Conservation (phyloP, 2,797 vertebrate genomes). For the Cyclopterus lumpus region DNA sequence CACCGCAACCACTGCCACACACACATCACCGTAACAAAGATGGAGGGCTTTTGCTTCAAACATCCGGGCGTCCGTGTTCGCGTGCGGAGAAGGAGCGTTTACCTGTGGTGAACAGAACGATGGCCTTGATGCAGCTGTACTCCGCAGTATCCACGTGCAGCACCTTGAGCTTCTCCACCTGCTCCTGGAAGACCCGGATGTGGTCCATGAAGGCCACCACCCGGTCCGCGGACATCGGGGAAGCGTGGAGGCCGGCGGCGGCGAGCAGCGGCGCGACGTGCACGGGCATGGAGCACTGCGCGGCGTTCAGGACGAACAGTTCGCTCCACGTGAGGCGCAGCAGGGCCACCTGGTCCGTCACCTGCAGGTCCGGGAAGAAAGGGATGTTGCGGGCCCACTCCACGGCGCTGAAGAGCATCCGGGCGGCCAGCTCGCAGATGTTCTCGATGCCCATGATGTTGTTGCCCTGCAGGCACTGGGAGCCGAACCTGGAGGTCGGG, state of each 20-base stretch:
- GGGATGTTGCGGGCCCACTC: conserved; percentile 98
- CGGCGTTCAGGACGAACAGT: conserved; percentile 96
- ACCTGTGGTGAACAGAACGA: conserved; percentile 98
- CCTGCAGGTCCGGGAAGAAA: conserved; percentile 97
- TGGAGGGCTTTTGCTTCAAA: not conserved
- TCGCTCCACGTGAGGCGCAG: conserved; percentile 97
- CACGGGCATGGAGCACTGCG: conserved; percentile 97
- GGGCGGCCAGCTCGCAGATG: conserved; percentile 97
- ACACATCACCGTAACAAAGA: not conserved
- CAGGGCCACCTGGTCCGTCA: conserved; percentile 96
- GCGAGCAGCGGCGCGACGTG: conserved; percentile 95
- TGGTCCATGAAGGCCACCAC: conserved; percentile 99
- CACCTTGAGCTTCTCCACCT: conserved; percentile 97
- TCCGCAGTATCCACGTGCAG: conserved; percentile 96
- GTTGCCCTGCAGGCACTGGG: conserved; percentile 95
- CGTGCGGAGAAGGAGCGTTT: conserved; percentile 25
- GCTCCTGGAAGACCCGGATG: conserved; percentile 98
- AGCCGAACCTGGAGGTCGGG: conserved; percentile 94
- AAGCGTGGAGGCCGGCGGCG: conserved; percentile 94
- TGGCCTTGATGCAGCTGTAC: conserved; percentile 97
- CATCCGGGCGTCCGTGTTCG: not conserved
- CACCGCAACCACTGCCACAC: not conserved
- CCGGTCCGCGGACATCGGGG: conserved; percentile 96
- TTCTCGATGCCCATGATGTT: conserved; percentile 99
- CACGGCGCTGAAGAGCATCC: conserved; percentile 97